Conservation (phyloP, 2,888 invertebrate genomes). For the Papilio protenor region DNA sequence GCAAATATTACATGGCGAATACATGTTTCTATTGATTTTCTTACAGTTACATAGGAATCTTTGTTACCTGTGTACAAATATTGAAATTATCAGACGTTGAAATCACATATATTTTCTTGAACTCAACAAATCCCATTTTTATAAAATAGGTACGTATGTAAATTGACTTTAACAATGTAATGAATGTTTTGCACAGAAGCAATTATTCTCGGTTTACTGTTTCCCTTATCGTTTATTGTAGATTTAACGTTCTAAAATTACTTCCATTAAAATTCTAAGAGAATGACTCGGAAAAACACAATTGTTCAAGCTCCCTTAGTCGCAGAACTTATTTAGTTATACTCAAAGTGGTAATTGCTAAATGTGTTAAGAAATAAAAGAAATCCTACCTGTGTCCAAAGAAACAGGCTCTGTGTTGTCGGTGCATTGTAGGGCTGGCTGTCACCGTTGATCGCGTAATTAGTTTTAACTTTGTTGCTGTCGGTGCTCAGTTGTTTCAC, state of each 20-base stretch:
- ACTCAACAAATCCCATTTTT: background rate
- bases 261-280: conserved; percentile 8
- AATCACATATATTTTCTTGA: conserved; percentile 13
- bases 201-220: conserved; percentile 22
- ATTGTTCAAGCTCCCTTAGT: background rate
- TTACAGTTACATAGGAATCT: background rate
- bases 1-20: conserved; percentile 20
- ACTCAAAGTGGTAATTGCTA: background rate
- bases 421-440: conserved; percentile 79
- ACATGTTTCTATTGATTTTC: conserved; percentile 14
- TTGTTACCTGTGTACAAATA: conserved; percentile 15
- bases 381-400: conserved; percentile 76
- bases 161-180: background rate
- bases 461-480: conserved; percentile 82
- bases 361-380: background rate
- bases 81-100: background rate
- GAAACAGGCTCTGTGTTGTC: conserved; percentile 81
- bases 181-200: conserved; percentile 11
- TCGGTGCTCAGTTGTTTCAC: conserved; percentile 85
- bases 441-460: conserved; percentile 75
- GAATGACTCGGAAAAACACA: background rate
- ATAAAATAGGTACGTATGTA: background rate
- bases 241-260: background rate
- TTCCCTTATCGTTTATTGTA: conserved; percentile 21
- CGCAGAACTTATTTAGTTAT: background rate